Evolutionary conservation across 2,113 vertebrate species (phyloP).

Genomic region (Lycaon pictus): DNA sequence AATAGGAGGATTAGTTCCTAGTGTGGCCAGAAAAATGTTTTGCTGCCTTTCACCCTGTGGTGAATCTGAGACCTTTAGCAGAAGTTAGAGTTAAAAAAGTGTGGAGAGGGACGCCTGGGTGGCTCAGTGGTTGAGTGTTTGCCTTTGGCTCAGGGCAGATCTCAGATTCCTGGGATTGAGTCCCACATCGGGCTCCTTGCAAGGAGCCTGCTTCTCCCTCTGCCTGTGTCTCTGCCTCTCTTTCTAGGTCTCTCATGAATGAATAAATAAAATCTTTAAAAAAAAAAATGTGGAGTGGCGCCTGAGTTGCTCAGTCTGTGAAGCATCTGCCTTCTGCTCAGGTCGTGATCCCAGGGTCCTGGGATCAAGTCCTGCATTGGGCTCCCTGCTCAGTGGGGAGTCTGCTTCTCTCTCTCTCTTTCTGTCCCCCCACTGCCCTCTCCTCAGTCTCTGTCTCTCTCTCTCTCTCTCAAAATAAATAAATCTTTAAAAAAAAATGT

Average conservation of each 20-base stretch:
- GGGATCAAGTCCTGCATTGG: too few species aligned
- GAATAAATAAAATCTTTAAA: background rate
- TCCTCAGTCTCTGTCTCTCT: too few species aligned
- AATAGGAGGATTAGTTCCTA: background rate
- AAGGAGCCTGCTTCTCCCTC: background rate
- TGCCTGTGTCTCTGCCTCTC: background rate
- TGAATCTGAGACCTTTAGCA: background rate
- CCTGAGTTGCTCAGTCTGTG: too few species aligned
- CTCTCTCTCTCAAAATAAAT: too few species aligned
- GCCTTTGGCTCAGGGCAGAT: background rate
- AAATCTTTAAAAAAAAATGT: background rate
- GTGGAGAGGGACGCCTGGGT: background rate
- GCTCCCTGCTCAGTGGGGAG: too few species aligned
- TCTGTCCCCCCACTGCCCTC: too few species aligned
- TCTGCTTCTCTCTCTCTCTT: too few species aligned
- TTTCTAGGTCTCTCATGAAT: background rate
- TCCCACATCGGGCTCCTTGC: background rate
- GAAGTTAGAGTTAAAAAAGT: conserved; percentile 16
- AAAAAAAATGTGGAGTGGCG: background rate
- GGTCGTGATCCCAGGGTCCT: too few species aligned
- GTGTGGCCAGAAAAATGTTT: background rate
- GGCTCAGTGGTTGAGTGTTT: background rate
- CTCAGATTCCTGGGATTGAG: background rate
- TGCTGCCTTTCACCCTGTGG: background rate
- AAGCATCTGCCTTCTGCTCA: too few species aligned